A percentile compares a stretch with the other conserved stretches of the same genome.
These are phyloP conservation scores for Chymomyza caudatula DNA, from an alignment of 2,888 invertebrate genomes.

Conservation along the genomic window DNA sequence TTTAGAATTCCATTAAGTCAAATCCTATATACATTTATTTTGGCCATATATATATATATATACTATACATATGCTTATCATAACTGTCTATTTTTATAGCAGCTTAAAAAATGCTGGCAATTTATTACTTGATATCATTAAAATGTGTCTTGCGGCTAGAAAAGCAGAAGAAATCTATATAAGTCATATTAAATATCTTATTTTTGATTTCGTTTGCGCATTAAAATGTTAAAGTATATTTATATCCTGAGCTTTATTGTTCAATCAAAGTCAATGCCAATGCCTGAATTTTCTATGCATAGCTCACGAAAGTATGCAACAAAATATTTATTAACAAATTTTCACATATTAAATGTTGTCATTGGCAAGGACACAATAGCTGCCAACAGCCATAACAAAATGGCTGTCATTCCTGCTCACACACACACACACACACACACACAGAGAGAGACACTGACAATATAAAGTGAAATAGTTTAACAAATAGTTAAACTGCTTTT, in stretches of 20 bases:
- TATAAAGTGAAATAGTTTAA: neutral
- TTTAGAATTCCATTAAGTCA: neutral
- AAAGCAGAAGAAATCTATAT: neutral
- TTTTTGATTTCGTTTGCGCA: neutral
- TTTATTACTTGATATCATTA: neutral
- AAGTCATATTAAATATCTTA: neutral
- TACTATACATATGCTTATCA: neutral
- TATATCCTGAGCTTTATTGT: neutral
- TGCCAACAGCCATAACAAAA: neutral
- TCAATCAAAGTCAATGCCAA: neutral
- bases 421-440: neutral
- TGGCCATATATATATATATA: neutral
- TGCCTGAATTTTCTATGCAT: neutral
- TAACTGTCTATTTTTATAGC: neutral
- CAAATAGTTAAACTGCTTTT: neutral
- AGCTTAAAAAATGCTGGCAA: neutral
- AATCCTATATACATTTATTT: neutral
- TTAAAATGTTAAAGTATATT: neutral
- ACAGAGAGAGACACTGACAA: neutral
- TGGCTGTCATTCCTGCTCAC: neutral
- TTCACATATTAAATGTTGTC: neutral
- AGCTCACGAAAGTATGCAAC: neutral
- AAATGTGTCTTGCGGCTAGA: neutral
- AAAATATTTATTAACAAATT: constrained; percentile 3
- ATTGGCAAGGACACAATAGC: neutral